phyloP scores from a whole-genome alignment of 2,113 vertebrate genomes.

The Rissa tridactyla region DNA sequence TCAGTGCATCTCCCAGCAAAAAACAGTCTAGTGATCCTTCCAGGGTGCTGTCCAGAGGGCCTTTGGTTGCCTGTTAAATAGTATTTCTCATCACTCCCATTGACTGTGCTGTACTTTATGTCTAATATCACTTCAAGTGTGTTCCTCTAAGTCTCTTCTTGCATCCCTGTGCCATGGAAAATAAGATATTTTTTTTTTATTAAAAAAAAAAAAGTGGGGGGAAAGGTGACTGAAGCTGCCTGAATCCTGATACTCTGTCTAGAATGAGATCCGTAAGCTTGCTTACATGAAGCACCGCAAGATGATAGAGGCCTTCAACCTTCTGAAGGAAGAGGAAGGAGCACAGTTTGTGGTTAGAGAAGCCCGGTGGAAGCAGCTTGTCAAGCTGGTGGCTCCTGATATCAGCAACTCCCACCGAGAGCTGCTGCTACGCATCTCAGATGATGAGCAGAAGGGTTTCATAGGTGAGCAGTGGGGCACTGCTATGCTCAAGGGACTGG shows the following conservation, averaged over 20 bases:
- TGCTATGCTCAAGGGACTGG: not conserved
- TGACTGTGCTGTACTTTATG: not conserved
- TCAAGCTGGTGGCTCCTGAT: slow-evolving; percentile 80
- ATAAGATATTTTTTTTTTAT: not conserved
- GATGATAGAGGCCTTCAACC: slow-evolving; percentile 87
- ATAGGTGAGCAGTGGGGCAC: slow-evolving; percentile 76
- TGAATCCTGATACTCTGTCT: not conserved
- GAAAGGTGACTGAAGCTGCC: not conserved
- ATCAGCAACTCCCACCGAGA: slow-evolving; percentile 83
- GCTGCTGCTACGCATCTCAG: slow-evolving; percentile 84
- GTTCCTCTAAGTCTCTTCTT: not conserved
- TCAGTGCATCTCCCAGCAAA: not conserved
- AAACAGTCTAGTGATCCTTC: not conserved
- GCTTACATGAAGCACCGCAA: slow-evolving; percentile 88
- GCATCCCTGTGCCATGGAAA: not conserved
- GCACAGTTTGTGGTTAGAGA: slow-evolving; percentile 77
- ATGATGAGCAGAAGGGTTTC: slow-evolving; percentile 78
- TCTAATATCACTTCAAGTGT: not conserved
- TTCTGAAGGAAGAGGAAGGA: slow-evolving; percentile 81
- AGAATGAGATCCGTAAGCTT: slow-evolving; percentile 92
- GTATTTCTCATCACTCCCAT: not conserved
- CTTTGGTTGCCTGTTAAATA: not conserved
- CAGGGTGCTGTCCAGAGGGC: not conserved
- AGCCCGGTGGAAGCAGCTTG: slow-evolving; percentile 81
- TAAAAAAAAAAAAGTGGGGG: too few species aligned